Conservation (phyloP, 30 jellyfish, hydroid and myxozoan species). For the Hydractinia symbiolongicarpus region DNA sequence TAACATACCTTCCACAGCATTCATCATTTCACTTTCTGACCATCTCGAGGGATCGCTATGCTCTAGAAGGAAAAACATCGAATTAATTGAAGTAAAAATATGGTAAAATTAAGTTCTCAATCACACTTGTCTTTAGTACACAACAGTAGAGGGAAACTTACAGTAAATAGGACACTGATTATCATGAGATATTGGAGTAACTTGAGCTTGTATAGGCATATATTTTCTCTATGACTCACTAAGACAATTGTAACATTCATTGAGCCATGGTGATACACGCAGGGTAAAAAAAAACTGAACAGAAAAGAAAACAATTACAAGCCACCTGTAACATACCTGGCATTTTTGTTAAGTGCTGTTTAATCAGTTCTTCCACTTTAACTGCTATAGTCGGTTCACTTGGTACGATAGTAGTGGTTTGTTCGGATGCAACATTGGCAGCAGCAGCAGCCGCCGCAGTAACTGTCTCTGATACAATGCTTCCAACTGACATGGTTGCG, state of each 20-base stretch:
- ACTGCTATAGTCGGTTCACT: not conserved
- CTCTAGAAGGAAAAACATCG: constrained; percentile 27
- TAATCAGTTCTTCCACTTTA: constrained; percentile 28
- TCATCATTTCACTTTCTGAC: constrained; percentile 90
- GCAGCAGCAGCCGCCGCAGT: constrained; percentile 30
- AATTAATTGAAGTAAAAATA: not conserved
- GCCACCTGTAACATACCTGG: constrained; percentile 16
- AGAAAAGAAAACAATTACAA: no score
- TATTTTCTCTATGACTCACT: no score
- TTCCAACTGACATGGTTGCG: not conserved
- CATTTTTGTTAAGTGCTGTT: constrained; percentile 31
- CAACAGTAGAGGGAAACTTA: no score
- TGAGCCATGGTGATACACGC: no score
- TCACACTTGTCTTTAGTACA: not conserved
- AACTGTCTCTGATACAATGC: constrained; percentile 36
- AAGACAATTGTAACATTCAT: no score
- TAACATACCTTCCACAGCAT: constrained; percentile 81
- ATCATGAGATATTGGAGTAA: no score
- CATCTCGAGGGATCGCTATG: constrained; percentile 98
- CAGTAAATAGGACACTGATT: no score
- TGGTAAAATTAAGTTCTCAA: not conserved
- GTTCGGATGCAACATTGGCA: not conserved
- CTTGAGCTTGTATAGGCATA: no score
- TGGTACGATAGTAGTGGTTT: not conserved
- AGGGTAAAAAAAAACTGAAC: no score